Percentiles rank a stretch among this genome's conserved stretches.
These are phyloP conservation scores for Poecilia picta DNA, from an alignment of 2,797 vertebrate species.

Conservation along the genomic window DNA sequence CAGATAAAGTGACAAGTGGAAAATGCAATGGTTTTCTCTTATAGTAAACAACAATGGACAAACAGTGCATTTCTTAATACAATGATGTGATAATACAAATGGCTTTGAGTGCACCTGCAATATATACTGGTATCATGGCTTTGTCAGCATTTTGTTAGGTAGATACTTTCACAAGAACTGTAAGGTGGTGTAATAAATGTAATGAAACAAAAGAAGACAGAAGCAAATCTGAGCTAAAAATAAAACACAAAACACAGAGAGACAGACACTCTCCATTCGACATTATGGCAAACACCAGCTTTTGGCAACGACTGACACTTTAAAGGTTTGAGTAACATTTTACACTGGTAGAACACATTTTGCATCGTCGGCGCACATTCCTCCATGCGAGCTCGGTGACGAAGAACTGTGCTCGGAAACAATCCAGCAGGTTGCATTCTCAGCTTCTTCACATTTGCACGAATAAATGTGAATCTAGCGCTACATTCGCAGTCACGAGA, in stretches of 20 bases:
- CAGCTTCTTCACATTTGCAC: slow-evolving; percentile 11
- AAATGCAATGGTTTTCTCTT: slow-evolving; percentile 54
- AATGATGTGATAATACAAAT: slow-evolving; percentile 73
- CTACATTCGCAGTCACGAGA: slow-evolving; percentile 60
- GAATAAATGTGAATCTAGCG: slow-evolving; percentile 14
- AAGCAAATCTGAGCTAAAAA: slow-evolving; percentile 31
- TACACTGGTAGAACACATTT: slow-evolving; percentile 41
- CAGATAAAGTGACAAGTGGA: slow-evolving; percentile 65
- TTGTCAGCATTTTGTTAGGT: slow-evolving; percentile 65
- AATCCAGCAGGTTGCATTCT: neutral
- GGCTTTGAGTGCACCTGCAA: slow-evolving; percentile 68
- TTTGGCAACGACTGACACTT: slow-evolving; percentile 72
- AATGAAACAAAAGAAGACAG: slow-evolving; percentile 20
- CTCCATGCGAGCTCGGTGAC: slow-evolving; percentile 20
- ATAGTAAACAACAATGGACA: slow-evolving; percentile 65
- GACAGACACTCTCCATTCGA: slow-evolving; percentile 11
- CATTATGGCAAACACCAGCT: slow-evolving; percentile 36
- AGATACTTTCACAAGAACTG: slow-evolving; percentile 55
- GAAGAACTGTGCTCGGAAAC: slow-evolving; percentile 9
- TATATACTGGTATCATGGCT: slow-evolving; percentile 70
- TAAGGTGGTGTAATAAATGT: slow-evolving; percentile 54
- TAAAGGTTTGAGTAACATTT: slow-evolving; percentile 50
- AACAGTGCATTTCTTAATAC: slow-evolving; percentile 68
- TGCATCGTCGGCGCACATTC: slow-evolving; percentile 31
- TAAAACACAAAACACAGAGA: slow-evolving; percentile 39